A percentile compares a stretch with the other conserved stretches of the same genome.
Evolutionary conservation across 2,113 vertebrate genomes (phyloP).

Genomic region (Orcinus orca): DNA sequence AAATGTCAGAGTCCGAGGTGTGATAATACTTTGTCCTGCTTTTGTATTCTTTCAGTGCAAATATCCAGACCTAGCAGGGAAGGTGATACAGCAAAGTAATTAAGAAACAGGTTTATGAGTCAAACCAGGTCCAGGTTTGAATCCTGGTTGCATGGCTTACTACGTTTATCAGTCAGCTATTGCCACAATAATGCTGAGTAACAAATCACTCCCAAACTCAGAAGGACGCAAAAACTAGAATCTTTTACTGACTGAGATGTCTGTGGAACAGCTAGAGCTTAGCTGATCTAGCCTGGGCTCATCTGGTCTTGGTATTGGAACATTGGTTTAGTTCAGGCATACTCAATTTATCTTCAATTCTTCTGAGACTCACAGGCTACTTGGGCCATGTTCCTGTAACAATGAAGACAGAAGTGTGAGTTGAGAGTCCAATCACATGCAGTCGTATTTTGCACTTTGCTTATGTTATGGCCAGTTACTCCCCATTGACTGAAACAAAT

Average conservation of each 20-base stretch:
- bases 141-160: background rate
- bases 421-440: background rate
- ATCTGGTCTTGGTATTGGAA: background rate
- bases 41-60: background rate
- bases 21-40: background rate
- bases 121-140: background rate
- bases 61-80: background rate
- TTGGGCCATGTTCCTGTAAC: background rate
- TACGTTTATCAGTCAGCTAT: background rate
- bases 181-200: background rate
- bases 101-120: background rate
- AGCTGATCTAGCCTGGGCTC: background rate
- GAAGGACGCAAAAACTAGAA: background rate
- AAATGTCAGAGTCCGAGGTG: background rate
- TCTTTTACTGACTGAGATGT: background rate
- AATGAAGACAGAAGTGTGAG: background rate
- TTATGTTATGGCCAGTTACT: background rate
- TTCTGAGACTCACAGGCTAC: background rate
- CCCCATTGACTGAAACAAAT: background rate
- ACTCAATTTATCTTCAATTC: background rate
- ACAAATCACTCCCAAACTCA: background rate
- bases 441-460: background rate
- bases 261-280: background rate
- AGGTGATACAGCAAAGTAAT: background rate
- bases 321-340: background rate